A percentile compares a stretch with the other conserved stretches of the same genome.
Conservation (phyloP, 2,888 invertebrate species). For the Coenonympha arcania region DNA sequence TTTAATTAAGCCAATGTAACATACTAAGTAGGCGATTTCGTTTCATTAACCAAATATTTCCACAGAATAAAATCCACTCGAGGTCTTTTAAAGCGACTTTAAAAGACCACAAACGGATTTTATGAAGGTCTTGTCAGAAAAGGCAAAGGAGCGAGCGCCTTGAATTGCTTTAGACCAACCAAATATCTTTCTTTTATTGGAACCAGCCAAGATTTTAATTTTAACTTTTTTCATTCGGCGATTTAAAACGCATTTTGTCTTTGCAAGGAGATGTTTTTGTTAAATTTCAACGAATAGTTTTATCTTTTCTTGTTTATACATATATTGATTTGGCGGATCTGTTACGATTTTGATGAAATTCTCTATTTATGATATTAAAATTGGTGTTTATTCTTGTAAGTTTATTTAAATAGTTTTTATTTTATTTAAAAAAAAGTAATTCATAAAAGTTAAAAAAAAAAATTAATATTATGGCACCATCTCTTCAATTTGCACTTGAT, state of each 20-base stretch:
- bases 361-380: no score
- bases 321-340: no score
- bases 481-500: no score
- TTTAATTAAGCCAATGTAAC: neutral
- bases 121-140: conserved; percentile 13
- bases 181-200: conserved; percentile 13
- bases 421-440: no score
- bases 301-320: no score
- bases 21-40: conserved; percentile 3
- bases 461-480: no score
- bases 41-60: conserved; percentile 10
- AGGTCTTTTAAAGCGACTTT: conserved; percentile 10
- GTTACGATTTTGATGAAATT: no score
- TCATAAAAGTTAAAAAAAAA: no score
- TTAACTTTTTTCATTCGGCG: conserved; percentile 6
- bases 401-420: no score
- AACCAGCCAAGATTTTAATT: conserved; percentile 10
- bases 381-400: no score
- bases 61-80: conserved; percentile 4
- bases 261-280: neutral
- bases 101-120: conserved; percentile 14
- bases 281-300: no score
- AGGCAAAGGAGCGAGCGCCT: conserved; percentile 3
- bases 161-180: conserved; percentile 7
- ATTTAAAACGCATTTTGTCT: conserved; percentile 5